Evolutionary conservation across 2,113 vertebrate species (phyloP), one percentile per base, ranked within the genome.

Genomic region (Actinemys pallida): DNA sequence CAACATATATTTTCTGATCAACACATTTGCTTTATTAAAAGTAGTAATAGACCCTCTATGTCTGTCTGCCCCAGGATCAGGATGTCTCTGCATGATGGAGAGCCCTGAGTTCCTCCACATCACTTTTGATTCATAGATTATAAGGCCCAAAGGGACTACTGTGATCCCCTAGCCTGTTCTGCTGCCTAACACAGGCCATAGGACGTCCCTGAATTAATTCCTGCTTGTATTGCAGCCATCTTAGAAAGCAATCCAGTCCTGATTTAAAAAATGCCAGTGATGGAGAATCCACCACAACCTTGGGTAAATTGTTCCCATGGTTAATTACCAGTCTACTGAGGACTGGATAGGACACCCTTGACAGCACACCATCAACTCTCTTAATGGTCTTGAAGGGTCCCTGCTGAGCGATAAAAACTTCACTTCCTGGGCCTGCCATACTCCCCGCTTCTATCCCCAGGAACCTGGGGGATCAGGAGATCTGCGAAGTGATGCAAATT

Each of bases 1-100:
- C 90, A 94, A 4, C 88, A 88, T 88, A 31, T 88, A 52, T 88
- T 94, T 88, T 94, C n/a, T 94, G 75, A n/a, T 93, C 5, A 4
- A 29, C 88, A 75, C 14, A 90, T 65, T 85, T 84, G 59, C 35
- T 69, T 69, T 69, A 69, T 69, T n/a, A 69, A n/a, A 35, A 69
- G 62, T n/a, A 69, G 35, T 13, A 27, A 76, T 25, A 45, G 24
- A 25, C 39, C 4, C 12, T 76, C 39, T 76, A 4, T 42, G 19
- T 76, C 39, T 76, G 22, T 45, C 42, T 76, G 72, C 72, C 39
- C 11, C 39, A 76, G 87, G 49, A 49, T 59, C 0, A 0, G 56
- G 75, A 4, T 31, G 5, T 8, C 88, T 79, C 17, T 86, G 81
- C 49, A 22, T 6, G 10, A 17, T 65, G 49, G 1, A 0, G 86